These are phyloP conservation scores for Allobates femoralis DNA, from an alignment of 2,797 vertebrate species.

Conservation along the genomic window DNA sequence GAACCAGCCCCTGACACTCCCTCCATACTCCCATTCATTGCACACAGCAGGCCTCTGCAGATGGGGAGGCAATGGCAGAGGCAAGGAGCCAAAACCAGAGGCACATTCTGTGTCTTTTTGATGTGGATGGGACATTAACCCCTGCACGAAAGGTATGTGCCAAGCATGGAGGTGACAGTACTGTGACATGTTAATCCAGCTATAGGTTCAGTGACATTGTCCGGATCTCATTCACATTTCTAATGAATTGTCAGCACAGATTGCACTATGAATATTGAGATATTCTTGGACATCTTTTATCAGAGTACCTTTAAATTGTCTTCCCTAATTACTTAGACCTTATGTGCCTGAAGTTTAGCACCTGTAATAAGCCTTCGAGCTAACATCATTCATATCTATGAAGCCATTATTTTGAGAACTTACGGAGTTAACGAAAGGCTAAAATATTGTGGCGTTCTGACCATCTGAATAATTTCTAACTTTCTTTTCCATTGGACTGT, in stretches of 20 bases:
- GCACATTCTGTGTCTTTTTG: constrained; percentile 87
- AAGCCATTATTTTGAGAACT: too few species aligned
- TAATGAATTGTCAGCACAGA: neutral
- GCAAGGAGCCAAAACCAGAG: constrained; percentile 53
- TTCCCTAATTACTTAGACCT: too few species aligned
- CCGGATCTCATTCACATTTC: neutral
- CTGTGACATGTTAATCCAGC: too few species aligned
- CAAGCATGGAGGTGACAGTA: neutral
- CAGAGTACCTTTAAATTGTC: too few species aligned
- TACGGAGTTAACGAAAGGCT: too few species aligned
- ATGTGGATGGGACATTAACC: constrained; percentile 95
- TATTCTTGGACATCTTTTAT: too few species aligned
- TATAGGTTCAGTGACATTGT: neutral
- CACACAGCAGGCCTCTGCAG: constrained; percentile 32
- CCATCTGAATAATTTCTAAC: too few species aligned
- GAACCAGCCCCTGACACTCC: constrained; percentile 29
- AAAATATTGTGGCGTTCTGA: too few species aligned
- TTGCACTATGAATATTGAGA: neutral
- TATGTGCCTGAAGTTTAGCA: too few species aligned
- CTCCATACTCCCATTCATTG: constrained; percentile 46
- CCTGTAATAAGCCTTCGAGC: too few species aligned
- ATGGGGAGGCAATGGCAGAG: constrained; percentile 65
- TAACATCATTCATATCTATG: too few species aligned
- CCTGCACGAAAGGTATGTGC: constrained; percentile 86
- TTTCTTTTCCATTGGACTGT: too few species aligned